These are phyloP conservation scores for Drosophila nebulosa DNA, from an alignment of 1,140 invertebrate species.

Conservation along the genomic window DNA sequence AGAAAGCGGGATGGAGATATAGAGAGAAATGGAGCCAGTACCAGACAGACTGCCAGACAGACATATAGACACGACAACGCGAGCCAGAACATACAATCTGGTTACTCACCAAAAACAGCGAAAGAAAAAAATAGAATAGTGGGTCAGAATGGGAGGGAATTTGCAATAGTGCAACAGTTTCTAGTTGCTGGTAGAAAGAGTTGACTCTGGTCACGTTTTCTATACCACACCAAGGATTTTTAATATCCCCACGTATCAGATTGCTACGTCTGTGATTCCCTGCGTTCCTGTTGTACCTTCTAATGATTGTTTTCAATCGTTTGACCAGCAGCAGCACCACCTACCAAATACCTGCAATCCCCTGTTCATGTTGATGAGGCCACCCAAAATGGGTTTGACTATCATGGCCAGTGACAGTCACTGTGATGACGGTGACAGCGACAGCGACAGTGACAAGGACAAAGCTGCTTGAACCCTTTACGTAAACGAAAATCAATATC, in stretches of 20 bases:
- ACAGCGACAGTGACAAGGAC: background rate
- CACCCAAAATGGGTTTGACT: background rate
- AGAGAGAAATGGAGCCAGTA: slow-evolving; percentile 20
- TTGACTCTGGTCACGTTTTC: slow-evolving; percentile 34
- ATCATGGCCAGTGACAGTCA: background rate
- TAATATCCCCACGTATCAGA: background rate
- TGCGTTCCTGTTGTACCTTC: too few relatives aligned
- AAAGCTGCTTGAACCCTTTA: background rate
- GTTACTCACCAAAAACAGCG: background rate
- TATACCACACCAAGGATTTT: slow-evolving; percentile 19
- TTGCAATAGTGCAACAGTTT: slow-evolving; percentile 39
- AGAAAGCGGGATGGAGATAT: slow-evolving; percentile 8
- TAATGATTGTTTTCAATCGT: slow-evolving; percentile 2
- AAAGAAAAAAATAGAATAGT: background rate
- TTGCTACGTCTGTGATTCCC: background rate
- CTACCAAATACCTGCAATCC: background rate
- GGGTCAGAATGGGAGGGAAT: background rate
- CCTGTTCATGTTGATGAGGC: background rate
- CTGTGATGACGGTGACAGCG: background rate
- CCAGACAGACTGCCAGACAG: slow-evolving; percentile 29
- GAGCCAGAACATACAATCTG: background rate
- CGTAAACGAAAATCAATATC: background rate
- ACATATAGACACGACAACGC: background rate
- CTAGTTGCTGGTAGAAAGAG: background rate
- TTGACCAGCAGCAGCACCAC: background rate